Conservation (phyloP, 2,797 vertebrate species). For the Phoebastria nigripes region DNA sequence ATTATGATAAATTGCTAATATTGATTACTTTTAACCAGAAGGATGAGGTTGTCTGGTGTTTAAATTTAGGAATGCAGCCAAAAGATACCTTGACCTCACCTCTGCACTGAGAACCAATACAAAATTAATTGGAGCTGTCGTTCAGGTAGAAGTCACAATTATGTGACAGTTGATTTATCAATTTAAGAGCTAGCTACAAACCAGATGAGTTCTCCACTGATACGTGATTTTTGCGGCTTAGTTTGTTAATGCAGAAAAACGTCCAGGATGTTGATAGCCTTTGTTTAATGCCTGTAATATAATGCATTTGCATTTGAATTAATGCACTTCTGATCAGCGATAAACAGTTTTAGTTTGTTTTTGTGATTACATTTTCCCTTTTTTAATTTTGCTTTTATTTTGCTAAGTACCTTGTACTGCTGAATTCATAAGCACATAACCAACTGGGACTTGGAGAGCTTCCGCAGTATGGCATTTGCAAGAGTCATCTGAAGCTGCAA, state of each 20-base stretch:
- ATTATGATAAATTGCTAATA: constrained; percentile 57
- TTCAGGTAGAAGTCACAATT: constrained; percentile 48
- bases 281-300: background rate
- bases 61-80: constrained; percentile 56
- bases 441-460: background rate
- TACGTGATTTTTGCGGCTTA: background rate
- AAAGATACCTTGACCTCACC: constrained; percentile 60
- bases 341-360: background rate
- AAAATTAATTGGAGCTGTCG: constrained; percentile 49
- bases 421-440: background rate
- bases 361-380: background rate
- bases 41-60: constrained; percentile 12
- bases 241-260: background rate
- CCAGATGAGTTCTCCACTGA: background rate
- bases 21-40: constrained; percentile 57
- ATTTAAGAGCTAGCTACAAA: constrained; percentile 14
- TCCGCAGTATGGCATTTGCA: background rate
- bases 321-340: background rate
- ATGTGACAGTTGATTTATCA: constrained; percentile 59
- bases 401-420: background rate
- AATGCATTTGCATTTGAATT: constrained; percentile 20
- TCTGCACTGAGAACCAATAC: constrained; percentile 13
- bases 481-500: background rate
- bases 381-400: background rate
- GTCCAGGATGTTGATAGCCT: background rate